Conservation (phyloP, 1,140 invertebrate species). For the Cydia pomonella region DNA sequence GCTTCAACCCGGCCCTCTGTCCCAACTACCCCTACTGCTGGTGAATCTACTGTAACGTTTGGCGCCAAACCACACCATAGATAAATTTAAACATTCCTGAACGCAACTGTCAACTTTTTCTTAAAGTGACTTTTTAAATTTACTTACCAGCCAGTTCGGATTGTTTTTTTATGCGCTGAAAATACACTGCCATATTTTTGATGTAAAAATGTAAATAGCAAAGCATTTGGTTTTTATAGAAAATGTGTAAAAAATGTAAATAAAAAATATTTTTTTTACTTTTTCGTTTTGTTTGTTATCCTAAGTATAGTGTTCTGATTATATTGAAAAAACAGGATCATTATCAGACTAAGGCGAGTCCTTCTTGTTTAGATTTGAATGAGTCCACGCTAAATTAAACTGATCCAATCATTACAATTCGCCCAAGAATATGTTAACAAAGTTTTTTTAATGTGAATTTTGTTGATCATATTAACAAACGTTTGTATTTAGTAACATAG, state of each 20-base stretch:
- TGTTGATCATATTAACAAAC: too few species aligned
- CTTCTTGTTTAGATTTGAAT: too few species aligned
- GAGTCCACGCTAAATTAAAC: too few species aligned
- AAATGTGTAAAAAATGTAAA: conserved; percentile 64
- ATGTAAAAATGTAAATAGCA: conserved; percentile 60
- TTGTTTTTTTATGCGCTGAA: conserved; percentile 27
- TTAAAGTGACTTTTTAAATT: conserved; percentile 16
- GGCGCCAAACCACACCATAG: conserved; percentile 39
- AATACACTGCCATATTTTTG: conserved; percentile 59
- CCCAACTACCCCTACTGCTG: conserved; percentile 83
- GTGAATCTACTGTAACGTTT: conserved; percentile 48
- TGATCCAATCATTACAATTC: too few species aligned
- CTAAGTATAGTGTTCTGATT: background rate
- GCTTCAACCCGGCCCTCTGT: conserved; percentile 79
- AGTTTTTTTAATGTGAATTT: too few species aligned
- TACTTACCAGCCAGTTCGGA: background rate
- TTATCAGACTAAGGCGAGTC: too few species aligned
- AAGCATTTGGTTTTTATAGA: conserved; percentile 52
- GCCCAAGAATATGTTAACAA: too few species aligned
- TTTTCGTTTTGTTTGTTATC: background rate
- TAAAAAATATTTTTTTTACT: conserved; percentile 41
- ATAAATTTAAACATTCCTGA: conserved; percentile 42
- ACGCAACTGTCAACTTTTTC: conserved; percentile 36
- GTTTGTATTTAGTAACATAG: too few species aligned
- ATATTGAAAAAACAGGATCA: background rate